Base-by-base conservation (phyloP, 1,140 invertebrate species). In the Drosophila suzukii region DNA sequence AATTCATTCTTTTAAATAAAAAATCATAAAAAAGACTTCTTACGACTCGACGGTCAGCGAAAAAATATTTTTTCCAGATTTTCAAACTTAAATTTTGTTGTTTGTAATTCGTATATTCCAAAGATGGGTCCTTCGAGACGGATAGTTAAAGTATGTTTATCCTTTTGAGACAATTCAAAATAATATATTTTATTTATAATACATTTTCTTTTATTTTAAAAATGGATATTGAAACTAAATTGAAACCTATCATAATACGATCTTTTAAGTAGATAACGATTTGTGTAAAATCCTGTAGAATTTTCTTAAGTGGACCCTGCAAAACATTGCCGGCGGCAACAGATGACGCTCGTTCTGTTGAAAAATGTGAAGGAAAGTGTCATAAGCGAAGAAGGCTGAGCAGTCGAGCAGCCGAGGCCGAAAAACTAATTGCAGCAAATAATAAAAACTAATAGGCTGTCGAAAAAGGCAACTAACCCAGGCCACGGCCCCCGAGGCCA, bases 381-480 rank as follows among this genome's bases (percentile, higher is more conserved):
- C 83, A 86, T 86, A 86, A 86, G 86, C 56, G 72, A 56, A 15
- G 54, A 30, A 41, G 20, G 15, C 54, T 49, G 57, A 46, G 32
- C 43, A 53, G 47, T 13, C 7, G 27, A 38, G 58, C 43, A 54
- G 55, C 41, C 34, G 60, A 51, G 79, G 84, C 60, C 57, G 67
- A 68, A 66, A 77, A 88, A 88, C 83, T 88, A 88, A 88, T 88
- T 88, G 83, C 83, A 88, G 75, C 83, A 80, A 88, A 88, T 88
- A 88, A 88, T 88, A 88, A 88, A 88, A 88, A 88, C 83, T 88
- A 88, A 88, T 88, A 88, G 84, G 83, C 83, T 89, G 84, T 89
- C 84, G 83, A 88, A 88, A 88, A 68, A 78, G 70, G 55, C 39
- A 60, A 36, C 46, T 71, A 54, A 62, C 36, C 27, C 54, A 43